phyloP scores from a whole-genome alignment of 2,113 vertebrate species.

The Haliaeetus leucogaster region DNA sequence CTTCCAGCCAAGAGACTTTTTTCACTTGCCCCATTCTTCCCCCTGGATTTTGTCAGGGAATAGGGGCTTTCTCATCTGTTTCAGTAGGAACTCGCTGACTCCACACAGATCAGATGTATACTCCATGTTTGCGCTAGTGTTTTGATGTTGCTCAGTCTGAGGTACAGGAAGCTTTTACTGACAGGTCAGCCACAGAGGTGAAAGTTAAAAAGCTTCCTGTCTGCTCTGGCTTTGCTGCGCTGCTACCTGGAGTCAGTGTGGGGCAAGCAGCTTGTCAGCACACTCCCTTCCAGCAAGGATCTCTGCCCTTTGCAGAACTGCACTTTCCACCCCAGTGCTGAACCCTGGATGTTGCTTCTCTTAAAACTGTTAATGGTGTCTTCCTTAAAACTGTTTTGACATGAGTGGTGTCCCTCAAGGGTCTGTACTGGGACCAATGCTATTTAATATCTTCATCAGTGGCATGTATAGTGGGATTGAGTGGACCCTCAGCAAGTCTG shows the following conservation, averaged over 20 bases:
- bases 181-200: neutral
- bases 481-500: neutral
- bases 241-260: accelerated
- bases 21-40: neutral
- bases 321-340: neutral
- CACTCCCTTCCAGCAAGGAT: neutral
- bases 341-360: neutral
- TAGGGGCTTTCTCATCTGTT: neutral
- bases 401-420: neutral
- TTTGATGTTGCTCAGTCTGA: accelerated
- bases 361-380: neutral
- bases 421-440: neutral
- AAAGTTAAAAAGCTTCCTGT: neutral
- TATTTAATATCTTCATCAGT: neutral
- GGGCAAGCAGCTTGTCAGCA: neutral
- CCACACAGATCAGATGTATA: neutral
- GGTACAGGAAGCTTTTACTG: neutral
- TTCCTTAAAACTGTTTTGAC: neutral
- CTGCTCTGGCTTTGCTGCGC: neutral
- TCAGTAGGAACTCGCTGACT: neutral
- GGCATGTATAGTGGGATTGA: neutral
- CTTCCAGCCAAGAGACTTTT: neutral
- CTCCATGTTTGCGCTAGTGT: neutral
- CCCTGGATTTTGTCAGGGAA: neutral
- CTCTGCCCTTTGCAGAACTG: neutral